A percentile compares a stretch with the other conserved stretches of the same genome.
Evolutionary conservation across 2,797 vertebrate genomes (phyloP).

Genomic region (Mormyrops attenuatus): DNA sequence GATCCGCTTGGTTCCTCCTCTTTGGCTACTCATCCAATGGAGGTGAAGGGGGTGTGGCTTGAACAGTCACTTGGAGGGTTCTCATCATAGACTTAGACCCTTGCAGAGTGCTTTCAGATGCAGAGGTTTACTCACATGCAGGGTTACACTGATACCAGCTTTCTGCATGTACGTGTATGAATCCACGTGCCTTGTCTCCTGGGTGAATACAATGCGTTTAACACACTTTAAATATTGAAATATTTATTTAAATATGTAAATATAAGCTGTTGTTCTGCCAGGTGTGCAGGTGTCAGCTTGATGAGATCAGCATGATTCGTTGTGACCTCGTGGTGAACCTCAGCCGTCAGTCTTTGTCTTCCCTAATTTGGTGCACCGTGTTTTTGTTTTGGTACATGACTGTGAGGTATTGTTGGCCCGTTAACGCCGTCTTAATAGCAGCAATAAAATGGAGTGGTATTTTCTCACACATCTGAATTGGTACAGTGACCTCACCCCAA

Average conservation of each 20-base stretch:
- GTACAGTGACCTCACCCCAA: neutral
- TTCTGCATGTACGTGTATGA: neutral
- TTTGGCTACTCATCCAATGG: neutral
- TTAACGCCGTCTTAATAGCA: constrained; percentile 22
- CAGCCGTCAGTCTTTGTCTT: neutral
- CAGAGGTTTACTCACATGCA: neutral
- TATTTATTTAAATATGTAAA: constrained; percentile 17
- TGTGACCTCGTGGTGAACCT: constrained; percentile 14
- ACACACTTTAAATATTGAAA: neutral
- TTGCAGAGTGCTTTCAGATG: neutral
- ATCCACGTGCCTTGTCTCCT: neutral
- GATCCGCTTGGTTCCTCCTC: neutral
- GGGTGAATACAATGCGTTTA: neutral
- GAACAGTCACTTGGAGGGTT: neutral
- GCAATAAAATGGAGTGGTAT: constrained; percentile 20
- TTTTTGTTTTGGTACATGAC: constrained; percentile 27
- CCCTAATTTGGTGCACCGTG: neutral
- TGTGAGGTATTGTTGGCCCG: constrained; percentile 29
- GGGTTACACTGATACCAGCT: neutral
- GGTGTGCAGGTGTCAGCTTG: neutral
- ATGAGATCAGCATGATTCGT: constrained; percentile 2
- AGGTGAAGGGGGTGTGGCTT: neutral
- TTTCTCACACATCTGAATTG: constrained; percentile 26
- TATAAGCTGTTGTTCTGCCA: neutral
- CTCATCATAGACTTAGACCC: neutral